phyloP scores from a whole-genome alignment of 2,113 vertebrate species.

The Rana temporaria region DNA sequence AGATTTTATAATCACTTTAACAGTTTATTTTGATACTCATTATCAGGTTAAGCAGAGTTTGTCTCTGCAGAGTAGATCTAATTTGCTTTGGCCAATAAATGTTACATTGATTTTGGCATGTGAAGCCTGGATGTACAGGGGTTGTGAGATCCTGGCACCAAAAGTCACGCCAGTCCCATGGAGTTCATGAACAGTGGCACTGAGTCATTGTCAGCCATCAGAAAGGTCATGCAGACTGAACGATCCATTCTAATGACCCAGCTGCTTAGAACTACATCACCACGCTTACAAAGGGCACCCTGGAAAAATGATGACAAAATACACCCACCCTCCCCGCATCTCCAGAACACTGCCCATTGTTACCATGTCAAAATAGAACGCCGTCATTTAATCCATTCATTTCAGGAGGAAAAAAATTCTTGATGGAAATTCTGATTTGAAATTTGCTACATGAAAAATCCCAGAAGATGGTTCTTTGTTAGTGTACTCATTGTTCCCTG shows the following conservation, averaged over 20 bases:
- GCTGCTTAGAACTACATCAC: constrained; percentile 24
- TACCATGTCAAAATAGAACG: background rate
- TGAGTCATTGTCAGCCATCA: constrained; percentile 11
- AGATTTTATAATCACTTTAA: too few species aligned
- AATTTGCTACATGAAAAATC: too few species aligned
- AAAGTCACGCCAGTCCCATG: background rate
- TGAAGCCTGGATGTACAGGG: background rate
- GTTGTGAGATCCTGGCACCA: background rate
- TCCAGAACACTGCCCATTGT: constrained; percentile 24
- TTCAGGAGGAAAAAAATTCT: background rate
- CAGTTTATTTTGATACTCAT: too few species aligned
- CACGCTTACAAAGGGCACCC: constrained; percentile 12
- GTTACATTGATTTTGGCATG: background rate
- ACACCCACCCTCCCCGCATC: constrained; percentile 16
- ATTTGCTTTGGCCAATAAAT: background rate
- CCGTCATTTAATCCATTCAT: background rate
- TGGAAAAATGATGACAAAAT: constrained; percentile 39
- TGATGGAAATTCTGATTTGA: too few species aligned
- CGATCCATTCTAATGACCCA: constrained; percentile 12
- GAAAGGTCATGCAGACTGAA: constrained; percentile 27
- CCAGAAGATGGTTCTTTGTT: too few species aligned
- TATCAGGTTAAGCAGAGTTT: too few species aligned
- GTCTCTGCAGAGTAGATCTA: too few species aligned
- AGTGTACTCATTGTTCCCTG: too few species aligned
- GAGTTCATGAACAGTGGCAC: background rate